A percentile compares a stretch with the other conserved stretches of the same genome.
phyloP scores from a whole-genome alignment of 2,113 vertebrate genomes.

The Castor canadensis region DNA sequence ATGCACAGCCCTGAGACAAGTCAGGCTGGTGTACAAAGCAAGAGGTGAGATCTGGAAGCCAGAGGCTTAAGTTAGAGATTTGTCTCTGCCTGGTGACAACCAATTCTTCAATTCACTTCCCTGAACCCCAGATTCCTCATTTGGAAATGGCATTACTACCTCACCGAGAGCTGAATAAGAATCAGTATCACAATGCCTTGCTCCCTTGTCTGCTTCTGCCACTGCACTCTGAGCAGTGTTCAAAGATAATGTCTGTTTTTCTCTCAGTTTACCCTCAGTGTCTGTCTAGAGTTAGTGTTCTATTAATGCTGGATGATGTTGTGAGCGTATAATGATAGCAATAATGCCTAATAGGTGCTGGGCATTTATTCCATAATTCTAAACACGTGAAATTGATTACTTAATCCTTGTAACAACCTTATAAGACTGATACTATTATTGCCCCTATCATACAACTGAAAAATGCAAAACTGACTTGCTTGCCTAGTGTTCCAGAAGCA shows the following conservation, averaged over 20 bases:
- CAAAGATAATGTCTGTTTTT: background rate
- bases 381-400: background rate
- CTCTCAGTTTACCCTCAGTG: background rate
- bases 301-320: background rate
- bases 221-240: background rate
- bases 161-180: background rate
- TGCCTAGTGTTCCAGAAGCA: background rate
- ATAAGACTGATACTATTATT: background rate
- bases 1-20: background rate
- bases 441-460: background rate
- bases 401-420: background rate
- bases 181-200: background rate
- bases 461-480: background rate
- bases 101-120: background rate
- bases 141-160: background rate
- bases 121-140: background rate
- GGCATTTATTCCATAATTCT: background rate
- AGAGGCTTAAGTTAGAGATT: background rate
- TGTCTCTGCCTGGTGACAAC: background rate
- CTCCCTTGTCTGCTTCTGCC: slow-evolving; percentile 8
- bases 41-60: background rate
- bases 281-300: background rate
- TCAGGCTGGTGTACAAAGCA: background rate
- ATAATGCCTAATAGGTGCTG: background rate
- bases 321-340: background rate